phyloP scores from a whole-genome alignment of 2,888 invertebrate genomes.

The Hyposoter dolosus region DNA sequence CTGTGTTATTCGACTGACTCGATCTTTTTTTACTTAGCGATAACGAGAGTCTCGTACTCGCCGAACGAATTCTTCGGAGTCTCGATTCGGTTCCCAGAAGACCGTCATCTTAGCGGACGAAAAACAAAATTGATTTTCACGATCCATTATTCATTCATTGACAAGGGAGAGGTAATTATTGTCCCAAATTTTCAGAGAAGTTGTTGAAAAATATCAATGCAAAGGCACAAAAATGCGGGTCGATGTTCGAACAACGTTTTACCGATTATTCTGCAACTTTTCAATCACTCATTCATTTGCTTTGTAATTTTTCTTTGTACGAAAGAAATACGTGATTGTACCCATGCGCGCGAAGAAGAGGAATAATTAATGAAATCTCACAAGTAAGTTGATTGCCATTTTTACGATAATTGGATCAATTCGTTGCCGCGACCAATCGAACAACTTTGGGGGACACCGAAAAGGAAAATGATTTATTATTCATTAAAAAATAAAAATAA shows the following conservation, averaged over 20 bases:
- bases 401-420: neutral
- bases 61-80: slow-evolving; percentile 83
- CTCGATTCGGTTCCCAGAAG: slow-evolving; percentile 83
- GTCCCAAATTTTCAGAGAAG: neutral
- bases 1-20: slow-evolving; percentile 20
- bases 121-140: neutral
- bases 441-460: neutral
- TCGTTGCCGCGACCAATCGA: neutral
- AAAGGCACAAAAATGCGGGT: neutral
- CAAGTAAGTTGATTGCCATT: neutral
- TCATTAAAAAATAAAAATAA: neutral
- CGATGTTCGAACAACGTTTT: neutral
- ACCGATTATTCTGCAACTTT: neutral
- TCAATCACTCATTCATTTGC: neutral
- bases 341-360: neutral
- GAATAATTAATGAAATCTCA: neutral
- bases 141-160: too few species aligned
- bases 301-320: neutral
- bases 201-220: neutral
- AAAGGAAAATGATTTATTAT: neutral
- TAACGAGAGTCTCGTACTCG: slow-evolving; percentile 76
- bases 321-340: neutral
- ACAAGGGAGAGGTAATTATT: too few species aligned
- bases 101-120: slow-evolving; percentile 78
- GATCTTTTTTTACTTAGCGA: slow-evolving; percentile 39